phyloP scores from a whole-genome alignment of 2,113 vertebrate species.

The Mandrillus leucophaeus region DNA sequence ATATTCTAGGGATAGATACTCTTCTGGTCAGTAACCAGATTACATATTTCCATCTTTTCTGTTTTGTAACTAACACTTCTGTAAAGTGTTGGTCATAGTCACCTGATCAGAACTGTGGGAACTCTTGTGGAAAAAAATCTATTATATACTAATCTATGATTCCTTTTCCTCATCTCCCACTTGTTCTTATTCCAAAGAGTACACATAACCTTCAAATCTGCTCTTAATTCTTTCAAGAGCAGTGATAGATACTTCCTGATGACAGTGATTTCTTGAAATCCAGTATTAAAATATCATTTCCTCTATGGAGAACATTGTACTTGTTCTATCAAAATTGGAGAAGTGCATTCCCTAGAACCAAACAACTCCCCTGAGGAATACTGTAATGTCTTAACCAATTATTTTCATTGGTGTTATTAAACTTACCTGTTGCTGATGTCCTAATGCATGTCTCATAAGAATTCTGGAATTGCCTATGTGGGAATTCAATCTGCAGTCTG shows the following conservation, averaged over 20 bases:
- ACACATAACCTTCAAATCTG: not conserved
- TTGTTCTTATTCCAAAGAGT: not conserved
- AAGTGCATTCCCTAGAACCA: not conserved
- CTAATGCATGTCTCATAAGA: not conserved
- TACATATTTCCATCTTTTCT: not conserved
- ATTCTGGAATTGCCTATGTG: not conserved
- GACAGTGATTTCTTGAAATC: conserved; percentile 34
- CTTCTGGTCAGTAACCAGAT: not conserved
- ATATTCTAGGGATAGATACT: not conserved
- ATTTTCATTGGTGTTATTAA: conserved; percentile 38
- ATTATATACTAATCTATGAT: not conserved
- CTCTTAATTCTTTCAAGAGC: conserved; percentile 23
- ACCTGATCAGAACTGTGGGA: conserved; percentile 1
- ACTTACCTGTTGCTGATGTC: not conserved
- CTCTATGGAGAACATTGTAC: conserved; percentile 23
- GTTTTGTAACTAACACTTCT: not conserved
- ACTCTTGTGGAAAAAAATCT: not conserved
- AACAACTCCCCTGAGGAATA: not conserved
- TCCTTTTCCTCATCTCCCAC: not conserved
- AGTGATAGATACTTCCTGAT: not conserved
- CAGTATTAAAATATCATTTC: not conserved
- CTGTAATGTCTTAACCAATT: not conserved
- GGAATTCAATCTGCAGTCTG: not conserved
- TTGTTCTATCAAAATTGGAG: conserved; percentile 30
- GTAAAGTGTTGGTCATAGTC: not conserved